phyloP scores from a whole-genome alignment of 1,140 invertebrate genomes.

The Hylaeus volcanicus region DNA sequence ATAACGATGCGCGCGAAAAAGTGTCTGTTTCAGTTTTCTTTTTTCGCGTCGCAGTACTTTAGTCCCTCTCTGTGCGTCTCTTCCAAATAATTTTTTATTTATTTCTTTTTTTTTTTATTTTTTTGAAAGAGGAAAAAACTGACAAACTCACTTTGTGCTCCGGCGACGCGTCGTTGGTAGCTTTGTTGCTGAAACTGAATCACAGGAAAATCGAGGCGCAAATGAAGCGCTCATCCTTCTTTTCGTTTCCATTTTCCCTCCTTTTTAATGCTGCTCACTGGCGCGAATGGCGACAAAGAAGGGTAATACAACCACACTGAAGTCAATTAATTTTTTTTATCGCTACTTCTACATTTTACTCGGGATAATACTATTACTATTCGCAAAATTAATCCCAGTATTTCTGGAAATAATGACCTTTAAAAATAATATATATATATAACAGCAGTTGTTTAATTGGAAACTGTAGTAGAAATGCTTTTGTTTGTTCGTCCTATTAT shows the following conservation, averaged over 20 bases:
- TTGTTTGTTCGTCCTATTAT: not conserved
- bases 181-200: constrained; percentile 16
- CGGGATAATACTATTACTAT: too few species aligned
- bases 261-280: too few species aligned
- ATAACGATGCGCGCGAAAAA: not conserved
- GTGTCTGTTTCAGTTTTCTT: not conserved
- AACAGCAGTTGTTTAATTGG: not conserved
- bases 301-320: too few species aligned
- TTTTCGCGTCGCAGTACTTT: not conserved
- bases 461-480: not conserved
- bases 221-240: not conserved
- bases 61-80: not conserved
- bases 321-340: too few species aligned
- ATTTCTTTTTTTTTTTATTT: not conserved
- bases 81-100: not conserved
- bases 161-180: not conserved
- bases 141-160: not conserved
- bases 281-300: too few species aligned
- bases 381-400: too few species aligned
- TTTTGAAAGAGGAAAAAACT: not conserved
- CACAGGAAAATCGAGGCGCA: not conserved
- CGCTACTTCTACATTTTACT: too few species aligned
- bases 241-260: not conserved
- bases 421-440: too few species aligned
- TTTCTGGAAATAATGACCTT: too few species aligned